A percentile compares a stretch with the other conserved stretches of the same genome.
Conservation (phyloP, 2,797 vertebrate species). For the Zalophus californianus region DNA sequence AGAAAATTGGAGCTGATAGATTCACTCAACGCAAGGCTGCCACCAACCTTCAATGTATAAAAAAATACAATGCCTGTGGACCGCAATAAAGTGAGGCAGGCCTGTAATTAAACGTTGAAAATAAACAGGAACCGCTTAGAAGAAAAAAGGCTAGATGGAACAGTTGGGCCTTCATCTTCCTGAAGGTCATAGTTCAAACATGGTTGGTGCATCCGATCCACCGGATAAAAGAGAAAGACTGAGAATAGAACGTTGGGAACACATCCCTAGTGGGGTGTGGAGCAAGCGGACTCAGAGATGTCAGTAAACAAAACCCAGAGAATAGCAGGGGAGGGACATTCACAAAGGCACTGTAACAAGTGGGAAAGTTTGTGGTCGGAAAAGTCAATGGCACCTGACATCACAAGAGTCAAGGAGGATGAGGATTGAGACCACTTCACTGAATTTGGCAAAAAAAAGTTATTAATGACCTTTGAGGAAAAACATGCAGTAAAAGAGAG, state of each 20-base stretch:
- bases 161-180: neutral
- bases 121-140: neutral
- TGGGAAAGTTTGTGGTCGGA: neutral
- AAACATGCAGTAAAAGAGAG: neutral
- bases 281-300: neutral
- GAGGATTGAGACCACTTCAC: rapidly evolving
- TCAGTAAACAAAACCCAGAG: neutral
- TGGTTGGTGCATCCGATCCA: neutral
- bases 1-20: neutral
- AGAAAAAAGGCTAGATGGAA: neutral
- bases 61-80: neutral
- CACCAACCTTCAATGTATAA: neutral
- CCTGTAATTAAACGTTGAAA: neutral
- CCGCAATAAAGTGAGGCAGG: neutral
- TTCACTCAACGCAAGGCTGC: neutral
- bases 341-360: neutral
- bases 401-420: neutral
- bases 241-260: neutral
- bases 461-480: neutral
- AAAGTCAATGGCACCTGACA: neutral
- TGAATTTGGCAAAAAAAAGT: neutral
- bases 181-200: neutral
- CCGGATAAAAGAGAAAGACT: neutral
- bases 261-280: neutral
- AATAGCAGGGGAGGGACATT: neutral